A percentile compares a stretch with the other conserved stretches of the same genome.
These are phyloP conservation scores for Centropus unirufus DNA, from an alignment of 2,113 vertebrate species.

Conservation along the genomic window DNA sequence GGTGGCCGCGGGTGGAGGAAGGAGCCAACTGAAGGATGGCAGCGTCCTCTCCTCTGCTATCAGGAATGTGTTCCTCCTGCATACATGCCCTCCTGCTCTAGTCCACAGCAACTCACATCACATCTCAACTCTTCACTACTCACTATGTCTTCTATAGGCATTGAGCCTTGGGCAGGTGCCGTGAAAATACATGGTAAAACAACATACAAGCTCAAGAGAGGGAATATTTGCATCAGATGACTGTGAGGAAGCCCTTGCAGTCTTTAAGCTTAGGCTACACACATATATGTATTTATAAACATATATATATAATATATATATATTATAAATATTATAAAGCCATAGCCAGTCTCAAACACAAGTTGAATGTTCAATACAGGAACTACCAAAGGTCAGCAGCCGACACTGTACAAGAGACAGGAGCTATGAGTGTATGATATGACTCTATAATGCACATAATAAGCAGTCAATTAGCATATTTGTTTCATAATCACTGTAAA, in stretches of 20 bases:
- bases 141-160: not conserved
- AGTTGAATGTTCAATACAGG: not conserved
- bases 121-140: not conserved
- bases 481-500: not conserved
- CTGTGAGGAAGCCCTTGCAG: rapidly evolving
- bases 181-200: not conserved
- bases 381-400: not conserved
- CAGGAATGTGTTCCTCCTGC: not conserved
- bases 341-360: not conserved
- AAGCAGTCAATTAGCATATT: not conserved
- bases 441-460: not conserved
- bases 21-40: not conserved
- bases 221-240: not conserved
- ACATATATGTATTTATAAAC: too few relatives aligned
- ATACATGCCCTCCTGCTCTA: not conserved
- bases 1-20: rapidly evolving
- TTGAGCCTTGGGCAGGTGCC: not conserved
- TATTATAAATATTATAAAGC: too few relatives aligned
- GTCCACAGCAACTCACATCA: not conserved
- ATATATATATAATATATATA: too few relatives aligned
- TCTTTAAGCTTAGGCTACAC: not conserved
- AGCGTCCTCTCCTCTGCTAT: not conserved
- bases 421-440: rapidly evolving
- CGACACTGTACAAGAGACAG: not conserved
- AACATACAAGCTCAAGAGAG: not conserved